Base-by-base conservation (phyloP, 2,888 invertebrate species). In the Galeruca laticollis region DNA sequence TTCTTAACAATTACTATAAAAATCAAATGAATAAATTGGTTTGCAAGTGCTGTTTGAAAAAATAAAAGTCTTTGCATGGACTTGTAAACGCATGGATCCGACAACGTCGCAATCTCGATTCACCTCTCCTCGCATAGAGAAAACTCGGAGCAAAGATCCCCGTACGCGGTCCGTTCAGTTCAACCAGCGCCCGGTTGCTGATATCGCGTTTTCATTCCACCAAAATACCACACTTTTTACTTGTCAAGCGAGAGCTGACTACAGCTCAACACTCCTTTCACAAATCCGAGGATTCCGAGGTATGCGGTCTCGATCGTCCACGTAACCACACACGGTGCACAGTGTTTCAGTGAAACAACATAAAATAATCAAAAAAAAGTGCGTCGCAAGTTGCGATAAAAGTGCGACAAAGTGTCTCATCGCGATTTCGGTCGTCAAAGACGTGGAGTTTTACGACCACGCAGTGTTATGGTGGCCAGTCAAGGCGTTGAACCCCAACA, bases 401-500 rank as follows among this genome's bases (percentile, higher is more conserved):
- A 66, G 65, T 66, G 65, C 67, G 49, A 63, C 80, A 81, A 81
- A 79, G 81, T 81, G 82, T 81, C 78, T 75, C 78, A 78, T 78
- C 81, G 82, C 79, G 80, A 80, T 74, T 74, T 73, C 70, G 75
- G 71, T 72, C 76, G 77, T 69, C 76, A 75, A 70, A 76, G 79
- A 77, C 77, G 78, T 75, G 75, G 73, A 75, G 73, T 66, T 71
- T 13, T 66, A 66, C 74, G 73, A 68, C 73, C 71, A 60, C 72
- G 76, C 71, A 76, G 80, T 76, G 79, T 81, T 72, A 86, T 86
- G 86, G 86, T 86, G 78, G 85, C 86, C 79, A 85, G 85, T 80
- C 85, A 85, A 76, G 84, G 83, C 81, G 84, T 85, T 75, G 84
- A 84, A 77, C 76, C 81, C 75, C 84, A 84, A 79, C 84, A 86